Evolutionary conservation across 2,113 vertebrate species (phyloP).

Genomic region (Chaetorhynchus papuensis): DNA sequence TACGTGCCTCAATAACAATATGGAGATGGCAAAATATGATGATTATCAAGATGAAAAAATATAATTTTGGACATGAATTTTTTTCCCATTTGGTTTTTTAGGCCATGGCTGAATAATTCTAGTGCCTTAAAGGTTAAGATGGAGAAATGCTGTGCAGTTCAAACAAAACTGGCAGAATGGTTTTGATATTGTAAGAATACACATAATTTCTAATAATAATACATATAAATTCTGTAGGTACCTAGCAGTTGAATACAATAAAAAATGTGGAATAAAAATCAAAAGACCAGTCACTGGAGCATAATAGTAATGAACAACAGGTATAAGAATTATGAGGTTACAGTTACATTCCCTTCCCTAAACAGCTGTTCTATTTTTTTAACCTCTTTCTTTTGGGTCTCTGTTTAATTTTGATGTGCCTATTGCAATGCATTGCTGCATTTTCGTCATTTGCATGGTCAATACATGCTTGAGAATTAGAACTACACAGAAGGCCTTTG

Average conservation of each 20-base stretch:
- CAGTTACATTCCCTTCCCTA: neutral
- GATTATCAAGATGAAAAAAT: neutral
- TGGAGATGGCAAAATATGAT: neutral
- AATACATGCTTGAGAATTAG: neutral
- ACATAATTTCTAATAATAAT: neutral
- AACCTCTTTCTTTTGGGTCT: neutral
- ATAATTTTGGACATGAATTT: neutral
- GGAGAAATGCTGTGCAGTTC: neutral
- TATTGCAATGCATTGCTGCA: neutral
- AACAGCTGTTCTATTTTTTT: neutral
- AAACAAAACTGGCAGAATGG: neutral
- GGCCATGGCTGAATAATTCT: neutral
- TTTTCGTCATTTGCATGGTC: neutral
- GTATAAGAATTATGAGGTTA: neutral
- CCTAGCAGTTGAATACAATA: neutral
- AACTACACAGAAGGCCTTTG: neutral
- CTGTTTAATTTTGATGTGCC: neutral
- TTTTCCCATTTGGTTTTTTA: neutral
- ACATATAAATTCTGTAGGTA: neutral
- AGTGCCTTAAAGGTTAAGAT: neutral
- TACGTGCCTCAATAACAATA: neutral
- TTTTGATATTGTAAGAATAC: neutral
- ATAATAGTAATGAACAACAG: neutral
- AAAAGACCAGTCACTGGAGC: neutral
- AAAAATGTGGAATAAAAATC: neutral